These are phyloP conservation scores for Rhegmatorhina hoffmannsi DNA, from an alignment of 2,113 vertebrate genomes.

Conservation along the genomic window DNA sequence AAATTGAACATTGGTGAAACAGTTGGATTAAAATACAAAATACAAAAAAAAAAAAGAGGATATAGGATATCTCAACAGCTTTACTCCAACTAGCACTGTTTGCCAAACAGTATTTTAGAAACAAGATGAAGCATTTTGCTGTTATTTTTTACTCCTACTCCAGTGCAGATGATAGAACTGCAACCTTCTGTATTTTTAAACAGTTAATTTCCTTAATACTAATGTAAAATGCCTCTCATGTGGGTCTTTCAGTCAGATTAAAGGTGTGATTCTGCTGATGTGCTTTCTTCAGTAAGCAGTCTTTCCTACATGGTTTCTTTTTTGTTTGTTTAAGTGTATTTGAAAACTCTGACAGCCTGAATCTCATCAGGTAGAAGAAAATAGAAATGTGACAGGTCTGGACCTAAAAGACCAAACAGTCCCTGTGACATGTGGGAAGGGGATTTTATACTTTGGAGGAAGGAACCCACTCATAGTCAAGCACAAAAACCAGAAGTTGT, in stretches of 20 bases:
- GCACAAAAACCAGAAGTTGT: background rate
- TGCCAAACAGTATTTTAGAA: background rate
- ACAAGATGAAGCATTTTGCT: background rate
- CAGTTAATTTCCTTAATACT: background rate
- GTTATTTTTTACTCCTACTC: background rate
- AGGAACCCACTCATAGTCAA: background rate
- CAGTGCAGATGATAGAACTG: background rate
- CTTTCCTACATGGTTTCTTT: background rate
- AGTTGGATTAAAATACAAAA: background rate
- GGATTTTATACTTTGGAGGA: background rate
- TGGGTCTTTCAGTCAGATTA: background rate
- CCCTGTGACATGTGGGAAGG: background rate
- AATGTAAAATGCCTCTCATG: background rate
- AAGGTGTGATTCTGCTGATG: background rate
- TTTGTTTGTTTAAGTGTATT: background rate
- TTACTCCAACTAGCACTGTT: background rate
- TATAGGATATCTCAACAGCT: background rate
- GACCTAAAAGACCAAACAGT: background rate
- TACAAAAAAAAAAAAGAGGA: background rate
- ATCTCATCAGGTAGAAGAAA: background rate
- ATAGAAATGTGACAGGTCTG: background rate
- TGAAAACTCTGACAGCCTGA: background rate
- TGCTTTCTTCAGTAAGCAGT: background rate
- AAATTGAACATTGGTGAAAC: background rate
- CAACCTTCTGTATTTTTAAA: background rate